Conservation (phyloP, 1,140 invertebrate genomes). For the Streblospio benedicti region DNA sequence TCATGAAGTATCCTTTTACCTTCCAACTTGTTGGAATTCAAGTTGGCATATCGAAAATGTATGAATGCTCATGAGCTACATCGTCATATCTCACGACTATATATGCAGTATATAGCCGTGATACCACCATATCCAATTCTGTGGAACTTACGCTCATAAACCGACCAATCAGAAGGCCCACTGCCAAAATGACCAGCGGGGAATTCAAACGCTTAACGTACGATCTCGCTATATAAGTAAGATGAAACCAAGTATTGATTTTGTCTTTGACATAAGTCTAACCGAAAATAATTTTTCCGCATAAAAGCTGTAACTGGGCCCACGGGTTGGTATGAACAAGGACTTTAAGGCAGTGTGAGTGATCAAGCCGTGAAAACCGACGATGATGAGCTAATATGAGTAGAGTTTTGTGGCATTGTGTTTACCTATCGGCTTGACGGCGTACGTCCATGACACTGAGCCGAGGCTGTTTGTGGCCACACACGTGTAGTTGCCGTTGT, state of each 20-base stretch:
- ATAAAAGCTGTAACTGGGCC: background rate
- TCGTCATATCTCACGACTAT: no score
- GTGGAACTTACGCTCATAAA: no score
- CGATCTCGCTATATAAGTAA: no score
- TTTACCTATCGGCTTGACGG: conserved; percentile 66
- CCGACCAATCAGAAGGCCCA: no score
- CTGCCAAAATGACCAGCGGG: no score
- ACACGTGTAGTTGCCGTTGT: conserved; percentile 79
- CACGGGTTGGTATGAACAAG: background rate
- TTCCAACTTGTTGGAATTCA: no score
- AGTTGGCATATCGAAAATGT: no score
- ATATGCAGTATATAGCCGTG: no score
- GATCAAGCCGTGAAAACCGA: background rate
- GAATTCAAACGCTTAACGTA: no score
- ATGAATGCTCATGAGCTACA: no score
- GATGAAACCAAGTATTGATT: background rate
- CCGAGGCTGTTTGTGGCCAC: conserved; percentile 67
- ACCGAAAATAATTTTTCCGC: background rate
- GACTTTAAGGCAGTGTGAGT: background rate
- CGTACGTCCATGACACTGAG: conserved; percentile 66
- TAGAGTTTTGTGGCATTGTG: conserved; percentile 6
- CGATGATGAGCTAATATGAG: background rate
- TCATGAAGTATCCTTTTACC: no score
- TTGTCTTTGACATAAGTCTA: background rate
- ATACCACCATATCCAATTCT: no score